A percentile compares a stretch with the other conserved stretches of the same genome.
These are phyloP conservation scores for Mastomys coucha DNA, from an alignment of 2,113 vertebrate species.

Conservation along the genomic window DNA sequence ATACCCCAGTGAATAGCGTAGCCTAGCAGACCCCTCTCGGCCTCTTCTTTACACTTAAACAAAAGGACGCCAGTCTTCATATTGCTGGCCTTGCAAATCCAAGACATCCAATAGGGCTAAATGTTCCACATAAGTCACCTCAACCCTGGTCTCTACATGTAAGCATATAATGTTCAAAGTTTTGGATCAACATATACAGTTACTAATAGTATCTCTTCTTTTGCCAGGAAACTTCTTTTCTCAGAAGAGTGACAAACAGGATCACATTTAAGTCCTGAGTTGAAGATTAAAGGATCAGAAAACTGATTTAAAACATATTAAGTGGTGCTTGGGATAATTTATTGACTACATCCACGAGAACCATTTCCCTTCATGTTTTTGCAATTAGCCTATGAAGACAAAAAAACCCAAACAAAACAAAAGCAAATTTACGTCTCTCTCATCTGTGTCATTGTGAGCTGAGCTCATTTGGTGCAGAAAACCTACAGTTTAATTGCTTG, in stretches of 20 bases:
- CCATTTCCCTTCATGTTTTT: constrained; percentile 83
- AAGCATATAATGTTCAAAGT: neutral
- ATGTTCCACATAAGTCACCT: neutral
- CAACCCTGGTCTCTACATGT: neutral
- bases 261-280: constrained; percentile 1
- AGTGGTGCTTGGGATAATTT: constrained; percentile 80
- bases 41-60: neutral
- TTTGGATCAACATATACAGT: neutral
- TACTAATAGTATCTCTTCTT: neutral
- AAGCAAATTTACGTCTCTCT: constrained; percentile 84
- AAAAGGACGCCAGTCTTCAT: neutral
- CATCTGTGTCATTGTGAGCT: constrained; percentile 83
- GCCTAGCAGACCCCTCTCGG: neutral
- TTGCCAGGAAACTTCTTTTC: neutral
- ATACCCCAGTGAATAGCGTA: neutral
- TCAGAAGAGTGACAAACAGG: neutral
- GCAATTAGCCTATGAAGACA: constrained; percentile 78
- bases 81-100: neutral
- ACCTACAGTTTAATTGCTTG: constrained; percentile 89
- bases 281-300: constrained; percentile 47
- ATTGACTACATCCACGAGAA: constrained; percentile 81
- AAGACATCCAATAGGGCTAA: neutral
- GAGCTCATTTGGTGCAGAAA: constrained; percentile 86
- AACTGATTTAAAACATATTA: constrained; percentile 72
- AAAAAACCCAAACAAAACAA: constrained; percentile 55